These are phyloP conservation scores for Pungitius pungitius DNA, from an alignment of 2,113 vertebrate genomes.

Conservation along the genomic window DNA sequence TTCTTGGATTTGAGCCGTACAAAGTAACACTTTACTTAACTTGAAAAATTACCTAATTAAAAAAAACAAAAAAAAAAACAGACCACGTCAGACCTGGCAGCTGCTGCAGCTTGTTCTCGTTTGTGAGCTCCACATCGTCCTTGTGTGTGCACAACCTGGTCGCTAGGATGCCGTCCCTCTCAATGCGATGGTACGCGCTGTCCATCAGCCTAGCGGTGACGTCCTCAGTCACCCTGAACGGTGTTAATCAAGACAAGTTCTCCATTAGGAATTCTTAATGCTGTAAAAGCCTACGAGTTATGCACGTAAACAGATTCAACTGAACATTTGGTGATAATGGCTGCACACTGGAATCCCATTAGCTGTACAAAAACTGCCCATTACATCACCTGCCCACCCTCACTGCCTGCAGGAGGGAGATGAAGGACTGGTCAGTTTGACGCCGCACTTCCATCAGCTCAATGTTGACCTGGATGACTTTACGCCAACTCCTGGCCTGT, in stretches of 20 bases:
- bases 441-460: constrained; percentile 91
- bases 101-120: constrained; percentile 85
- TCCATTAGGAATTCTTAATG: background rate
- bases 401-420: constrained; percentile 89
- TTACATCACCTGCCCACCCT: constrained; percentile 89
- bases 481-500: constrained; percentile 92
- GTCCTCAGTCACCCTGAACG: constrained; percentile 88
- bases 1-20: background rate
- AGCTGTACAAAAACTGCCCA: background rate
- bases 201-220: constrained; percentile 83
- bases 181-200: constrained; percentile 85
- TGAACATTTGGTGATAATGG: background rate
- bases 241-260: constrained; percentile 19
- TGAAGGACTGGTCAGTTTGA: constrained; percentile 90
- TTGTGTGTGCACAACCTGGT: constrained; percentile 96
- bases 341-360: background rate
- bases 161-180: constrained; percentile 92
- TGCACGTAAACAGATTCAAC: background rate
- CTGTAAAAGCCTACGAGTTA: background rate
- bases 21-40: background rate
- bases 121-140: constrained; percentile 94
- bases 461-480: constrained; percentile 92
- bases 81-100: constrained; percentile 83
- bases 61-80: background rate
- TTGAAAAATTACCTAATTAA: background rate